Percentiles rank a stretch among this genome's conserved stretches.
phyloP scores from a whole-genome alignment of 2,113 vertebrate genomes.

The Rhinichthys klamathensis region DNA sequence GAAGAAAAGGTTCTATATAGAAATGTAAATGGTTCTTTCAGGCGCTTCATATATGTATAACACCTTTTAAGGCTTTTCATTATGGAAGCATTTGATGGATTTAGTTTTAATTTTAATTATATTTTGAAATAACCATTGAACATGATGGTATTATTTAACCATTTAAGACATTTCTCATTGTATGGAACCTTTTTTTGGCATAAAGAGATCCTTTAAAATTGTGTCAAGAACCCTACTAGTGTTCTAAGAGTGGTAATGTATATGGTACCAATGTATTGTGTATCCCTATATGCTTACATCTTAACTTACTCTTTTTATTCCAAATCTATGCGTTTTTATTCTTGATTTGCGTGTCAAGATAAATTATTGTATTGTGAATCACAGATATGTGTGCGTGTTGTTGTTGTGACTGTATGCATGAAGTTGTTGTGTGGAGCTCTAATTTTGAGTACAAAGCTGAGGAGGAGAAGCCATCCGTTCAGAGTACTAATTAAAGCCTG shows the following conservation, averaged over 20 bases:
- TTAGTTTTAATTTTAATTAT: no score
- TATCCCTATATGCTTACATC: neutral
- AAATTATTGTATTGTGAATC: neutral
- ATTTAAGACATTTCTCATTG: no score
- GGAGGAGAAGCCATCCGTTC: neutral
- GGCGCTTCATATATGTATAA: no score
- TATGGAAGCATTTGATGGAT: no score
- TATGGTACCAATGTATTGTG: neutral
- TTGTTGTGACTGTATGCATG: neutral
- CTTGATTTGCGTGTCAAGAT: neutral
- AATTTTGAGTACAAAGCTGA: constrained; percentile 18
- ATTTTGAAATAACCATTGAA: no score
- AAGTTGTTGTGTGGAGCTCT: constrained; percentile 13
- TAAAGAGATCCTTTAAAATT: no score
- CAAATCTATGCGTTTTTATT: neutral
- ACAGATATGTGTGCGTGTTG: neutral
- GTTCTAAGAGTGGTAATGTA: neutral
- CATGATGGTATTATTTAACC: no score
- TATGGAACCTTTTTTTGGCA: no score
- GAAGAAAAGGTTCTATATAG: no score
- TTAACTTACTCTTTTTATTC: neutral
- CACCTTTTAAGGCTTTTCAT: no score
- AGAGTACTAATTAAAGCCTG: constrained; percentile 31
- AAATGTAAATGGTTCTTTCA: no score
- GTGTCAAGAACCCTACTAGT: no score